Evolutionary conservation across 2,797 vertebrate genomes (phyloP), one percentile per base, ranked within the genome.

Genomic region (Eulemur rubriventer): DNA sequence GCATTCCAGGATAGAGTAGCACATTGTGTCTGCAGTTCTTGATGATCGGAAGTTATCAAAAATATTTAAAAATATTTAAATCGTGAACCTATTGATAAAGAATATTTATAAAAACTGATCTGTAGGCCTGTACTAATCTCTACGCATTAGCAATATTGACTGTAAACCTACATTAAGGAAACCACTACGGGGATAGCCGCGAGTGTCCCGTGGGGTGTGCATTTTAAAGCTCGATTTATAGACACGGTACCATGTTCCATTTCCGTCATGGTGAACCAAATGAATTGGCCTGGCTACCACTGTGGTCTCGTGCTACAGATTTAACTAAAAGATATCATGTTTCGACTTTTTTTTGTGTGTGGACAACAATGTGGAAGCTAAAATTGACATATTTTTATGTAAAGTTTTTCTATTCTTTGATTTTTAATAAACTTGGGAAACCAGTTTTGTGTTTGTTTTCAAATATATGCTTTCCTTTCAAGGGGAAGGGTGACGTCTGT

Each of bases 401-500:
- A 99, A 99, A 99, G 98, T 99, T 99, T 99, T 99, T 99, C 99
- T 99, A 99, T 99, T 99, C 99, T 99, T 99, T 99, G 99, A 99
- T 99, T 99, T 99, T 99, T 99, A 99, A 99, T 99, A 99, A 99
- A 99, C 99, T 99, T 99, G 99, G 98, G 98, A 99, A 98, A 98
- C 92, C 97, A 98, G 91, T 94, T 79, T 48, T 93, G 96, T 96
- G 97, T 79, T 92, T 95, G 76, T 92, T 73, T 95, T 50, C 67
- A 73, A 38, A 65, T 5, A 0, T 75, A 35, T 96, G 85, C 57
- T 69, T 89, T 86, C 9, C 28, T 69, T 18, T 33, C 12, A 4
- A 24, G 83, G 61, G 75, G 14, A 16, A 9, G 4, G 63, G 38
- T 52, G 13, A 26, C 18, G 11, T 61, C 48, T 57, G 7, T 7